Conservation (phyloP, 2,888 invertebrate species). For the Drosophila neotestacea region DNA sequence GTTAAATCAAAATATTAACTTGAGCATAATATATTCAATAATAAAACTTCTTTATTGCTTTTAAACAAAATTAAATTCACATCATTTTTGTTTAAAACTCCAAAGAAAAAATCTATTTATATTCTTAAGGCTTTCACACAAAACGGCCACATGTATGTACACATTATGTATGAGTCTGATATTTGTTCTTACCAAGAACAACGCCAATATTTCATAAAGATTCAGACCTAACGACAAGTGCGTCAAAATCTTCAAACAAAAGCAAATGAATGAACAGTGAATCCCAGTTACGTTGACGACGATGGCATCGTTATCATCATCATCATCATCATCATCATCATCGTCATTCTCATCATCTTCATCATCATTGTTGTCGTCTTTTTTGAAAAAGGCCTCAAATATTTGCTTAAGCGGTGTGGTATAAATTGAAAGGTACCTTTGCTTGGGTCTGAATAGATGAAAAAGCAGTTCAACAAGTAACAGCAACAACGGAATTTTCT, state of each 20-base stretch:
- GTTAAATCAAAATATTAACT: constrained; percentile 6
- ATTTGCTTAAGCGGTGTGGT: constrained; percentile 56
- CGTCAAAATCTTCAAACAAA: constrained; percentile 72
- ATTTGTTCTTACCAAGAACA: constrained; percentile 34
- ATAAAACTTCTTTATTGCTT: constrained; percentile 5
- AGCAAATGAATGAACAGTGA: constrained; percentile 65
- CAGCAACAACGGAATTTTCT: not conserved
- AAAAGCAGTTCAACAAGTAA: constrained; percentile 25
- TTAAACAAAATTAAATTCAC: constrained; percentile 11
- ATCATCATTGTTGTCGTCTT: constrained; percentile 14
- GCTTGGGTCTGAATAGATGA: constrained; percentile 9
- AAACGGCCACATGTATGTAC: not conserved
- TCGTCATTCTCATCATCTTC: not conserved
- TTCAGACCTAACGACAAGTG: constrained; percentile 58
- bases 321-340: constrained; percentile 15
- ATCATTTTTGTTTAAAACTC: not conserved
- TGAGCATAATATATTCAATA: not conserved
- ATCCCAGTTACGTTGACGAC: constrained; percentile 21
- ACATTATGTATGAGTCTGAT: not conserved
- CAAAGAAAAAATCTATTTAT: constrained; percentile 11
- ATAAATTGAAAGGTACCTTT: constrained; percentile 46
- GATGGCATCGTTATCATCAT: constrained; percentile 26
- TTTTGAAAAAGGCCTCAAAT: constrained; percentile 59
- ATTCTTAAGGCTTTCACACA: not conserved
- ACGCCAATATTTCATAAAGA: constrained; percentile 2